Percentiles rank a stretch among this genome's conserved stretches.
These are phyloP conservation scores for Phalacrocorax carbo DNA, from an alignment of 2,113 vertebrate genomes.

Conservation along the genomic window DNA sequence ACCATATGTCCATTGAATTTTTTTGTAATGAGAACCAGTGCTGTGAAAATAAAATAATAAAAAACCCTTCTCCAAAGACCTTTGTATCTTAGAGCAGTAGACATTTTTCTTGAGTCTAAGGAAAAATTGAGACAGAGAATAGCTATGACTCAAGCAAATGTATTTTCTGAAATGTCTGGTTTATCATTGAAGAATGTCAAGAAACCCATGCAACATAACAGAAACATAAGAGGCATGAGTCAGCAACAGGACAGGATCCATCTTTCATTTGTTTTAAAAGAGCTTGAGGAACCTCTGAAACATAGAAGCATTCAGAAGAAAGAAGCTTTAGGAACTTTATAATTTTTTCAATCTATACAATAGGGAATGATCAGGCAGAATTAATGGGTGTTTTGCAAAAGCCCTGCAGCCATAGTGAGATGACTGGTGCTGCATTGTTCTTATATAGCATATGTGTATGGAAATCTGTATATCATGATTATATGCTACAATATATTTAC, in stretches of 20 bases:
- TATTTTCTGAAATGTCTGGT: not conserved
- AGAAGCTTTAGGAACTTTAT: not conserved
- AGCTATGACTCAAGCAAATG: conserved; percentile 21
- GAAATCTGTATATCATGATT: not conserved
- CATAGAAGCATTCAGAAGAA: not conserved
- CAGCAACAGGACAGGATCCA: not conserved
- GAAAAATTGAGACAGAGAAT: not conserved
- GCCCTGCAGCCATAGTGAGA: not conserved
- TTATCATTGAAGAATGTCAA: conserved; percentile 3
- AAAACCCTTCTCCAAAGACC: not conserved
- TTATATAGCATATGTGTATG: not conserved
- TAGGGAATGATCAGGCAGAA: not conserved
- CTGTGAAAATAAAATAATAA: not conserved
- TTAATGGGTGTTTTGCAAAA: not conserved
- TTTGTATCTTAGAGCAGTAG: not conserved
- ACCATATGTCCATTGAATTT: not conserved
- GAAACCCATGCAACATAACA: not conserved
- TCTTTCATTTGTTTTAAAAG: not conserved
- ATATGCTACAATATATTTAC: not conserved
- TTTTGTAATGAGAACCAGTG: not conserved
- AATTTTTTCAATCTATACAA: not conserved
- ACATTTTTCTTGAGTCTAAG: not conserved
- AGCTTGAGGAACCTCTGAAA: conserved; percentile 5
- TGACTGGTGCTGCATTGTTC: not conserved
- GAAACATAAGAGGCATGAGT: conserved; percentile 2